Evolutionary conservation across 2,888 invertebrate species (phyloP), one percentile per base, ranked within the genome.

Genomic region (Elegia similella): DNA sequence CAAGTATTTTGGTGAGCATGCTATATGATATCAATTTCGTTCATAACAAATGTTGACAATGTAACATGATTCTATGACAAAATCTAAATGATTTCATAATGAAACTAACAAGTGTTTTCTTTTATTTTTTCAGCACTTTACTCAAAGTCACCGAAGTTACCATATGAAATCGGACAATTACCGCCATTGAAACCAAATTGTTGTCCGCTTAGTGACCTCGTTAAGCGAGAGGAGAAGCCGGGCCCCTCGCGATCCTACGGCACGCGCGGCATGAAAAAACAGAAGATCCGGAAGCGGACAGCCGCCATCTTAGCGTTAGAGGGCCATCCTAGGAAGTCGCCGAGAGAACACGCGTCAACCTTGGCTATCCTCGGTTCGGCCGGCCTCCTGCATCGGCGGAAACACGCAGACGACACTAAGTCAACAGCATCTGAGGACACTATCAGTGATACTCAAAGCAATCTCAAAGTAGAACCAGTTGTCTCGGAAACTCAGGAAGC

Each of bases 261-360:
- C 54, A 92, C 91, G 12, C 78, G 89, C 42, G 89, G 87, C 0
- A 86, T 81, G 83, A 88, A 89, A 63, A 82, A 84, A 60, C 83
- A 80, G 63, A 82, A 78, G 59, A 76, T 84, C 6, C 73, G 82
- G 50, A 84, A 84, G 59, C 78, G 86, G 1, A 79, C 84, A 0
- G 80, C 83, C 0, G 77, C 80, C 52, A 55, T 86, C 1, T 59
- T 83, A 23, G 84, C 88, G 0, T 62, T 84, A 6, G 93, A 93
- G 50, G 88, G 88, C 32, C 94, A 94, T 61, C 95, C 97, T 0
- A 88, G 97, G 43, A 97, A 97, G 75, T 97, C 96, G 0, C 97
- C 97, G 0, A 90, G 97, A 17, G 97, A 97, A 77, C 97, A 97
- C 76, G 97, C 97, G 0, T 97, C 97, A 0, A 97, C 97, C 0